Conservation (phyloP, 2,888 invertebrate genomes). For the Papilio demoleus region DNA sequence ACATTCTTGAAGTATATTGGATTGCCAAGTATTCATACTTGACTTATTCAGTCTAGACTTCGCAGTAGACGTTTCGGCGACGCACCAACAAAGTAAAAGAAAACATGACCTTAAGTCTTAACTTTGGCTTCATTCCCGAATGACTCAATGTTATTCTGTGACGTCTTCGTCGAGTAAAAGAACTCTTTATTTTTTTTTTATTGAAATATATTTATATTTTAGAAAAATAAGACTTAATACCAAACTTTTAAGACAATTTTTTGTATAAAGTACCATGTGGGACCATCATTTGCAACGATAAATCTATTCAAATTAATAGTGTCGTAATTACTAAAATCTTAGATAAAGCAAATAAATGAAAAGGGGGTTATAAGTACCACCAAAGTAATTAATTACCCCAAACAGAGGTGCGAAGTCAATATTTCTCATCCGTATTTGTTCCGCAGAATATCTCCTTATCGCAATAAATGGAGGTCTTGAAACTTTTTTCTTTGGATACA, state of each 20-base stretch:
- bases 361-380: too few relatives aligned
- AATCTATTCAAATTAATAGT: too few relatives aligned
- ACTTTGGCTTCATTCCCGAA: conserved; percentile 31
- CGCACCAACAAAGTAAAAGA: conserved; percentile 20
- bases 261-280: too few relatives aligned
- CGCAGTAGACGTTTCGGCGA: conserved; percentile 29
- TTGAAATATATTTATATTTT: not conserved
- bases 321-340: too few relatives aligned
- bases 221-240: too few relatives aligned
- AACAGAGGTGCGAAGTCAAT: conserved; percentile 11
- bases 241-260: too few relatives aligned
- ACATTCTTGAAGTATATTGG: not conserved
- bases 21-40: conserved; percentile 1
- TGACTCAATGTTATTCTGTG: not conserved
- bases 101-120: conserved; percentile 20
- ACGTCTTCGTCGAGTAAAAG: not conserved
- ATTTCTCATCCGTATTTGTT: conserved; percentile 6
- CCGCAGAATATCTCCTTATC: conserved; percentile 1
- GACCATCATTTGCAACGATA: too few relatives aligned
- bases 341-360: too few relatives aligned
- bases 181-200: not conserved
- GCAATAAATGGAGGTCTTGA: not conserved
- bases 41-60: conserved; percentile 34
- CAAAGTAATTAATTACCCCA: not conserved
- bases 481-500: not conserved